Evolutionary conservation across 1,140 invertebrate species (phyloP), one percentile per base, ranked within the genome.

Genomic region (Ips typographus): DNA sequence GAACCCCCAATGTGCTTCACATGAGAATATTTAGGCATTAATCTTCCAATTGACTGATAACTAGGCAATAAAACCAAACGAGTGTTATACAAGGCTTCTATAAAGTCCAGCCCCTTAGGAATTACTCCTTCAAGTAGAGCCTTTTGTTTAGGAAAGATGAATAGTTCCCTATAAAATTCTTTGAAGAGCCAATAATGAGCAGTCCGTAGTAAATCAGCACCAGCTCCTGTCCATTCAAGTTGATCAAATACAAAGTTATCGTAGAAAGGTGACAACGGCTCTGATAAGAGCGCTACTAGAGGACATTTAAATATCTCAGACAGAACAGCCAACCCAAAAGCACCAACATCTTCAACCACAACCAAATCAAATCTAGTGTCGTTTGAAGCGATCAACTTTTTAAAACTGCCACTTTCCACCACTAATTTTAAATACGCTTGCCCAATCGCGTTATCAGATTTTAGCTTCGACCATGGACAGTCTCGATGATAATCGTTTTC

Each of bases 1-100:
- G 0, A 65, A 1, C 62, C 62, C 4, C 62, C 62, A 51, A 65
- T 65, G 22, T 65, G 62, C 36, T 65, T 65, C 2, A 65, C 62
- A 43, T 65, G 40, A 1, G 22, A 22, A 37, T 65, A 65, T 53
- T 42, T 53, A 37, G 62, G 51, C 22, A 55, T 37, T 36, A 65
- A 43, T 7, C 56, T 40, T 3, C 51, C 41, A 4, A 65, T 5
- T 3, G 52, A 42, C 4, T 38, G 2, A 42, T 65, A 65, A 5
- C 62, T 56, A 3, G 62, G 62, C 40, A 65, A 22, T 41, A 65
- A 39, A 43, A 65, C 51, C 44, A 65, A 65, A 42, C 52, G 53
- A 5, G 62, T 65, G 6, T 53, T 37, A 37, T 55, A 65, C 37
- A 65, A 41, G 37, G 56, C 41, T 4, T 42, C 22, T 55, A 7